Conservation (phyloP, 2,113 vertebrate species). For the Xerus inauris region DNA sequence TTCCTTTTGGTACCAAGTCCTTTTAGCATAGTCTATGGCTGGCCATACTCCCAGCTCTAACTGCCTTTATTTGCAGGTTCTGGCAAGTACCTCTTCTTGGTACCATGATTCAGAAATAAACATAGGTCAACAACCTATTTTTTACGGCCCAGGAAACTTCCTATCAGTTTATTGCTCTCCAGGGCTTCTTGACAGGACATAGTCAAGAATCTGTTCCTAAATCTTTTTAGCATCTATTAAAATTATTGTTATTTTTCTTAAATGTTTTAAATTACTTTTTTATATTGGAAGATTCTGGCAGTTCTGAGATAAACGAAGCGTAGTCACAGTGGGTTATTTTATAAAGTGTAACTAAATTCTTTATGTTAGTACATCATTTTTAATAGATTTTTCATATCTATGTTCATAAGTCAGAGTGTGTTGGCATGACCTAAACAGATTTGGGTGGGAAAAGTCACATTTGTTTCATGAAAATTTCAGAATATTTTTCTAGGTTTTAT, state of each 20-base stretch:
- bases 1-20: not conserved
- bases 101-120: not conserved
- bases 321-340: not conserved
- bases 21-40: not conserved
- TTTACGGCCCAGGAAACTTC: not conserved
- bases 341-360: not conserved
- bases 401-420: not conserved
- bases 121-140: not conserved
- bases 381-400: not conserved
- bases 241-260: slow-evolving; percentile 7
- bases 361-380: not conserved
- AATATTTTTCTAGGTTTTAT: not conserved
- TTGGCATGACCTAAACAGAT: not conserved
- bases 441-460: not conserved
- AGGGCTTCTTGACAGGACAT: not conserved
- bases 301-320: not conserved
- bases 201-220: not conserved
- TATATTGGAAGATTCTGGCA: not conserved
- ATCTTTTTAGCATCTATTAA: not conserved
- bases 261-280: not conserved
- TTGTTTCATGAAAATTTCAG: not conserved
- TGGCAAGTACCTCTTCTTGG: not conserved
- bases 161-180: not conserved
- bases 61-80: not conserved
- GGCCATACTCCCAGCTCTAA: not conserved